A percentile compares a stretch with the other conserved stretches of the same genome.
Conservation (phyloP, 53 echinoderm and acorn worm genomes). For the Holothuria scabra region DNA sequence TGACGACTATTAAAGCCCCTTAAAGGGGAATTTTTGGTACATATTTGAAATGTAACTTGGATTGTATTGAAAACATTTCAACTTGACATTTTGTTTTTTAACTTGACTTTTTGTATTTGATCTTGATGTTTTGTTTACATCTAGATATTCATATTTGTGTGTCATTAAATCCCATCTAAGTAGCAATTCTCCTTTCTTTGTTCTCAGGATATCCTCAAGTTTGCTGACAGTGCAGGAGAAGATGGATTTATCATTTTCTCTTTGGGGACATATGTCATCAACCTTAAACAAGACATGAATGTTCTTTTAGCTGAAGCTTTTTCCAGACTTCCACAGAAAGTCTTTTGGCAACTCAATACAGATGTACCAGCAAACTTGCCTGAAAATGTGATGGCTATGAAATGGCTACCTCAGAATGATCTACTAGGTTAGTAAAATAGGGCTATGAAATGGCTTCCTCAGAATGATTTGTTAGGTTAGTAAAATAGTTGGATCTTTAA, state of each 20-base stretch:
- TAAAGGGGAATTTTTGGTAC: too few relatives aligned
- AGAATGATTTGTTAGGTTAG: slow-evolving; percentile 22
- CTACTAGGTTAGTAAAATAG: slow-evolving; percentile 32
- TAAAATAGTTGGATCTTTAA: too few relatives aligned
- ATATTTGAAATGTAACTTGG: too few relatives aligned
- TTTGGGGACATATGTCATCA: slow-evolving; percentile 37
- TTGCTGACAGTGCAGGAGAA: slow-evolving; percentile 40
- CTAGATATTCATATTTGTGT: too few relatives aligned
- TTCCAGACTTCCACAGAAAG: slow-evolving; percentile 35
- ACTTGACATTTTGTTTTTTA: too few relatives aligned
- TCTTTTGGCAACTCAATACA: slow-evolving; percentile 30
- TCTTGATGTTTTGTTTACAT: too few relatives aligned
- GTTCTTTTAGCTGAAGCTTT: slow-evolving; percentile 36
- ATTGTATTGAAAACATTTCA: too few relatives aligned
- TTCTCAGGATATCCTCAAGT: slow-evolving; percentile 41
- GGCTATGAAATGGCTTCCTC: slow-evolving; percentile 19
- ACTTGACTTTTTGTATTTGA: too few relatives aligned
- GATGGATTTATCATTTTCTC: slow-evolving; percentile 47
- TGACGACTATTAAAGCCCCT: too few relatives aligned
- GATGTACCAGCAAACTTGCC: slow-evolving; percentile 10
- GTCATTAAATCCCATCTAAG: too few relatives aligned
- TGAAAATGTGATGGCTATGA: slow-evolving; percentile 34
- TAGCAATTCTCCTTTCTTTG: too few relatives aligned
- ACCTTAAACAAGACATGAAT: slow-evolving; percentile 47
- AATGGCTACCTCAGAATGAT: slow-evolving; percentile 47